Evolutionary conservation across 2,797 vertebrate species (phyloP).

Genomic region (Taenioides sp.): DNA sequence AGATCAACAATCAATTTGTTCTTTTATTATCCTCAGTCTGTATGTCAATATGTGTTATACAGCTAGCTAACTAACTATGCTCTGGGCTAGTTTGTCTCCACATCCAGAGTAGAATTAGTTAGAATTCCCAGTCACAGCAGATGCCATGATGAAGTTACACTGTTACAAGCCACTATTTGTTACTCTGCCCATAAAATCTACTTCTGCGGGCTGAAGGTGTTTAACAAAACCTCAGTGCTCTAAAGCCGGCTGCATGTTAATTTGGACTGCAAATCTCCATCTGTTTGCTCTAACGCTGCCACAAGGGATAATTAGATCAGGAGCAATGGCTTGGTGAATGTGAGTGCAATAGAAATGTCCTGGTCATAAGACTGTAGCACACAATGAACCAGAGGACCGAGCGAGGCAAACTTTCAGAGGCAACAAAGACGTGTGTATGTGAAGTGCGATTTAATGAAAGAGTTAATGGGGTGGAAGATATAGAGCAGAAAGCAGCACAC

Average conservation of each 20-base stretch:
- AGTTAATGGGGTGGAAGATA: constrained; percentile 30
- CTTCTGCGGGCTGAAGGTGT: constrained; percentile 2
- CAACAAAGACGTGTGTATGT: constrained; percentile 15
- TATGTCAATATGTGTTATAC: not conserved
- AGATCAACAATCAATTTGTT: not conserved
- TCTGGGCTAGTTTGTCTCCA: not conserved
- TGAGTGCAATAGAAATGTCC: constrained; percentile 20
- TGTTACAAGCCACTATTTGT: constrained; percentile 3
- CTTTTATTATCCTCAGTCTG: not conserved
- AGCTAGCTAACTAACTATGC: not conserved
- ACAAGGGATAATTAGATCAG: constrained; percentile 39
- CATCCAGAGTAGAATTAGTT: not conserved
- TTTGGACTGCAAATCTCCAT: constrained; percentile 34
- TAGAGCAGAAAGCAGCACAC: not conserved
- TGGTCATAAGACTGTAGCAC: constrained; percentile 26
- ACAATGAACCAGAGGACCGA: constrained; percentile 27
- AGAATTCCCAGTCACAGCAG: not conserved
- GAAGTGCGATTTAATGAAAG: constrained; percentile 30
- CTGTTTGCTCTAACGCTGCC: constrained; percentile 34
- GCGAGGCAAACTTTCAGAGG: constrained; percentile 18
- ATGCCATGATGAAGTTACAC: constrained; percentile 9
- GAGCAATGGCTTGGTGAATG: constrained; percentile 22
- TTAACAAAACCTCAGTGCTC: constrained; percentile 23
- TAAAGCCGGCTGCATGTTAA: constrained; percentile 15
- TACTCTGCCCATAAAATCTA: constrained; percentile 7